phyloP scores from a whole-genome alignment of 2,113 vertebrate genomes.

The Macroglossus sobrinus region DNA sequence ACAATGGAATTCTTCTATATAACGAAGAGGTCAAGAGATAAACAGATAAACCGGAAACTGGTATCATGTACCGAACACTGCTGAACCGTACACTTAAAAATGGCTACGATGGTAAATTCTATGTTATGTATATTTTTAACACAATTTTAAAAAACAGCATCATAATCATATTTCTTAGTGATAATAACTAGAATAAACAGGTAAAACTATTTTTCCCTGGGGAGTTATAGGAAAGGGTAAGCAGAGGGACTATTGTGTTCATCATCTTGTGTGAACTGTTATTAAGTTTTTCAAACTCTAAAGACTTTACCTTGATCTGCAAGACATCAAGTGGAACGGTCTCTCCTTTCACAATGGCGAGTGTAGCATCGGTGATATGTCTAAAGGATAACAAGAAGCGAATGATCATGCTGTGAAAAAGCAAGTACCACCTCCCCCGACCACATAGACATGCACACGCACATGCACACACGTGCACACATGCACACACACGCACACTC shows the following conservation, averaged over 20 bases:
- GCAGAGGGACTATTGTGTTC: not conserved
- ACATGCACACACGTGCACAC: not conserved
- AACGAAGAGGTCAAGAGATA: not conserved
- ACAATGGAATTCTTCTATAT: not conserved
- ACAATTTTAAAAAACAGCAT: not conserved
- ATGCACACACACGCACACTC: not conserved
- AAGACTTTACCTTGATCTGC: slow-evolving; percentile 91
- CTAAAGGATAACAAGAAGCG: slow-evolving; percentile 76
- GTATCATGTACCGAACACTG: not conserved
- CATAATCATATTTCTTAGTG: not conserved
- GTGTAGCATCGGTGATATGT: slow-evolving; percentile 90
- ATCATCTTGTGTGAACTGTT: not conserved
- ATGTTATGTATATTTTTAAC: not conserved
- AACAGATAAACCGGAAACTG: not conserved
- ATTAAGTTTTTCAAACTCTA: not conserved
- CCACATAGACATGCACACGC: not conserved
- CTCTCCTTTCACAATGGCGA: slow-evolving; percentile 95
- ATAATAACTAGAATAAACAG: not conserved
- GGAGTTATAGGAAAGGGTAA: not conserved
- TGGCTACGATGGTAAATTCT: not conserved
- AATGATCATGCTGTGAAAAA: not conserved
- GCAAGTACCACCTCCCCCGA: not conserved
- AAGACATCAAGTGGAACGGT: slow-evolving; percentile 94
- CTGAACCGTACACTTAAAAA: not conserved
- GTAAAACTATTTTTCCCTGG: not conserved